phyloP scores from a whole-genome alignment of 2,797 vertebrate genomes.

The Hybognathus amarus region DNA sequence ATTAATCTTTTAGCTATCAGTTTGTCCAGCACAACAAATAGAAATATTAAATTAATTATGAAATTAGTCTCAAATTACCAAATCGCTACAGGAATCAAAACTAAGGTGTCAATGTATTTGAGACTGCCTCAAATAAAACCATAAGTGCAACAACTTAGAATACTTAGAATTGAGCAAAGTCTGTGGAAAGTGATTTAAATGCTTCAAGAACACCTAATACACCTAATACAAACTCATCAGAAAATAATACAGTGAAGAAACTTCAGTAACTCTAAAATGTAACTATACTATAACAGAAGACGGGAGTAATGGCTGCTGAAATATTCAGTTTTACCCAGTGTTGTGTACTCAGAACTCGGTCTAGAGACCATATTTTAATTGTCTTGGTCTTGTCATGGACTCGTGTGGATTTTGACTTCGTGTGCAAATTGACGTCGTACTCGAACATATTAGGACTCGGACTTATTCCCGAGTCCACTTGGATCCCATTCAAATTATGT shows the following conservation, averaged over 20 bases:
- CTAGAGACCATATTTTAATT: too few species aligned
- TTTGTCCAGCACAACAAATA: conserved; percentile 16
- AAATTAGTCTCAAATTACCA: conserved; percentile 9
- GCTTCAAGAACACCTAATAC: neutral
- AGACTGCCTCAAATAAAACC: conserved; percentile 8
- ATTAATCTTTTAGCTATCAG: conserved; percentile 18
- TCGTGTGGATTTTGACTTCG: too few species aligned
- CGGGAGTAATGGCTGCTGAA: too few species aligned
- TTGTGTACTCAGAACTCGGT: too few species aligned
- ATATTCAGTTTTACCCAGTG: too few species aligned
- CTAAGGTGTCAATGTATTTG: conserved; percentile 20
- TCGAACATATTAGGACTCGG: too few species aligned
- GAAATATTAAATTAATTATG: conserved; percentile 21
- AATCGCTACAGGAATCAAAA: conserved; percentile 28
- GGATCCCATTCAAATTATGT: too few species aligned
- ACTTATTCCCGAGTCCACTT: too few species aligned
- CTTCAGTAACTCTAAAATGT: neutral
- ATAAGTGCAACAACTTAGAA: conserved; percentile 26
- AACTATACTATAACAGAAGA: neutral
- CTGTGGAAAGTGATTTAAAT: conserved; percentile 12
- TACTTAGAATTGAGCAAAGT: conserved; percentile 25
- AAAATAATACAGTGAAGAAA: neutral
- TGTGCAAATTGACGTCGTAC: too few species aligned
- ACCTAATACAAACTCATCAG: neutral
- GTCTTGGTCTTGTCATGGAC: too few species aligned